Evolutionary conservation across 2,888 invertebrate genomes (phyloP).

Genomic region (Dendrolimus houi): DNA sequence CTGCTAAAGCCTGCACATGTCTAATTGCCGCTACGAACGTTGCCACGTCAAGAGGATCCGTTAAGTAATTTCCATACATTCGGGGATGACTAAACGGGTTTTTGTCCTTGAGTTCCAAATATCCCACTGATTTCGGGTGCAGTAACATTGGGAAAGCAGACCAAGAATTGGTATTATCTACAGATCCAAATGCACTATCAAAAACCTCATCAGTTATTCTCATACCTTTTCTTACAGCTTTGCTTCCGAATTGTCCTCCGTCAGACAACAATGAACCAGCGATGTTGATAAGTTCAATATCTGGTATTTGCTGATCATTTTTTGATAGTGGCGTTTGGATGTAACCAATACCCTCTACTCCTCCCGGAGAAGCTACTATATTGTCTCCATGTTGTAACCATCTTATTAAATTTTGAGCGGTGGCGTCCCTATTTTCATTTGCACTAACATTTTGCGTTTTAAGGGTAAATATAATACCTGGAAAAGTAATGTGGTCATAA

Average conservation of each 20-base stretch:
- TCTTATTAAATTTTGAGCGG: conserved; percentile 25
- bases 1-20: conserved; percentile 58
- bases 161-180: conserved; percentile 63
- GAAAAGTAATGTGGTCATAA: conserved; percentile 79
- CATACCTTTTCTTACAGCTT: conserved; percentile 52
- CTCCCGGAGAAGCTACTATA: conserved; percentile 71
- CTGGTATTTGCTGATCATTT: conserved; percentile 74
- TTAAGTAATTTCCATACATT: conserved; percentile 82
- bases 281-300: conserved; percentile 82
- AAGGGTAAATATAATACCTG: conserved; percentile 80
- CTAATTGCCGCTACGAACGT: conserved; percentile 78
- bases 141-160: conserved; percentile 79
- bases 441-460: conserved; percentile 42
- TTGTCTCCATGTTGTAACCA: conserved; percentile 54
- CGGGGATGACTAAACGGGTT: conserved; percentile 81
- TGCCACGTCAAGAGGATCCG: conserved; percentile 76
- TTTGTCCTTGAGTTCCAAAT: conserved; percentile 76
- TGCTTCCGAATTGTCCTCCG: conserved; percentile 50
- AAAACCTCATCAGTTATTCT: conserved; percentile 60
- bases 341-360: conserved; percentile 79
- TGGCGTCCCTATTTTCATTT: conserved; percentile 32
- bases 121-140: conserved; percentile 82
- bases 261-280: conserved; percentile 65
- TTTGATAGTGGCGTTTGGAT: conserved; percentile 75
- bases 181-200: conserved; percentile 53